phyloP scores from a whole-genome alignment of 2,888 invertebrate genomes.

The Eupeodes luniger region DNA sequence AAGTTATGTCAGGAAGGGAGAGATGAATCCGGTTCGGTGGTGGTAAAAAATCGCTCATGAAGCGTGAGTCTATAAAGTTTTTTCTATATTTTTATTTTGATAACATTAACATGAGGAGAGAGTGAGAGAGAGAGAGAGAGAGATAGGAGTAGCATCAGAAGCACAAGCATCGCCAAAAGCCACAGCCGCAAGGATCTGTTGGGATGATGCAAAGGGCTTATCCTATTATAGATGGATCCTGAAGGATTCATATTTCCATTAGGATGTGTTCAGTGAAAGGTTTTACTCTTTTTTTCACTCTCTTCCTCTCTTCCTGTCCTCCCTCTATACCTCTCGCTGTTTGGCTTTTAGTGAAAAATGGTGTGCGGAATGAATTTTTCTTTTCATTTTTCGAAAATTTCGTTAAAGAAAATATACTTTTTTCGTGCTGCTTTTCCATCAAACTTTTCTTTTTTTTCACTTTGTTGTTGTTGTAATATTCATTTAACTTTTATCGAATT shows the following conservation, averaged over 20 bases:
- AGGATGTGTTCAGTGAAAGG: constrained; percentile 60
- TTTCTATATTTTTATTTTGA: constrained; percentile 21
- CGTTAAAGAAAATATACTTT: constrained; percentile 34
- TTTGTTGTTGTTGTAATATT: constrained; percentile 39
- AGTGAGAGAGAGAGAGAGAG: too few relatives aligned
- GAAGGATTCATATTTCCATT: constrained; percentile 74
- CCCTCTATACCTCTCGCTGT: not conserved
- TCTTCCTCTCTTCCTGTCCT: not conserved
- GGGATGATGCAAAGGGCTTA: constrained; percentile 64
- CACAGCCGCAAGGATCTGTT: constrained; percentile 32
- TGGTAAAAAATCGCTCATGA: constrained; percentile 47
- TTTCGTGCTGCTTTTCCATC: not conserved
- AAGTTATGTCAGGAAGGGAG: constrained; percentile 39
- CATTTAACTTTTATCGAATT: constrained; percentile 69
- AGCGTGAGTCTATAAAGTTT: constrained; percentile 55
- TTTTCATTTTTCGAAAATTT: constrained; percentile 34
- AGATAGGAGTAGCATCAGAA: not conserved
- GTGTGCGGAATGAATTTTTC: constrained; percentile 4
- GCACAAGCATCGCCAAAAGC: not conserved
- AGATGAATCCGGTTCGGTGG: constrained; percentile 30
- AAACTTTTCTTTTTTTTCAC: constrained; percentile 10
- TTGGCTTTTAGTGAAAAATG: not conserved
- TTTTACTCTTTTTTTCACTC: constrained; percentile 1
- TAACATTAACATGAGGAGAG: constrained; percentile 23
- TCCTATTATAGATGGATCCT: constrained; percentile 71